Conservation (phyloP, 2,797 vertebrate genomes). For the Cyclopterus lumpus region DNA sequence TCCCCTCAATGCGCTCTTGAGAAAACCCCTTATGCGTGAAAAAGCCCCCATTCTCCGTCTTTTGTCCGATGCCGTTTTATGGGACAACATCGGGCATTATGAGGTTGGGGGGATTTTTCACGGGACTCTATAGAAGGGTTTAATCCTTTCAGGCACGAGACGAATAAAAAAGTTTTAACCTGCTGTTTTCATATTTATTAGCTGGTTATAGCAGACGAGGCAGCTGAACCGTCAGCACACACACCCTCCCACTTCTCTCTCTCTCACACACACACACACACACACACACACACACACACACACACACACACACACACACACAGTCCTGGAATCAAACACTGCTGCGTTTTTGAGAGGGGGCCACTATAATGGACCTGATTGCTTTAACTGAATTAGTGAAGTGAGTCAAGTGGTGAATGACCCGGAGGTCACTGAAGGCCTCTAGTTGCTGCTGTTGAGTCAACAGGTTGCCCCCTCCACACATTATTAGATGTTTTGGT, state of each 20-base stretch:
- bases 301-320: conserved; percentile 32
- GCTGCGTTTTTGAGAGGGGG: conserved; percentile 18
- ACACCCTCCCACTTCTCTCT: conserved; percentile 30
- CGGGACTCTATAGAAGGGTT: conserved; percentile 84
- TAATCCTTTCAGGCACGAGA: conserved; percentile 84
- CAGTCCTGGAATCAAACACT: conserved; percentile 56
- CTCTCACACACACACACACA: neutral
- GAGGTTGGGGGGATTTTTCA: conserved; percentile 85
- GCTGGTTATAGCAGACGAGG: conserved; percentile 87
- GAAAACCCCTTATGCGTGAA: conserved; percentile 91
- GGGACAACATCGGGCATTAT: conserved; percentile 85
- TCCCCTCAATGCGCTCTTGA: conserved; percentile 84
- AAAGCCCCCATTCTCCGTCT: conserved; percentile 81
- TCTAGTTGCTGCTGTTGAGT: neutral
- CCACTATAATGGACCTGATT: conserved; percentile 44
- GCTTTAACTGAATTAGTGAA: conserved; percentile 57
- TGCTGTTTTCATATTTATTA: conserved; percentile 91
- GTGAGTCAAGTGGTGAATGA: conserved; percentile 66
- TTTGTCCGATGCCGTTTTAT: conserved; percentile 86
- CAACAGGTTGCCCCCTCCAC: conserved; percentile 54
- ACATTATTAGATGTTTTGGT: conserved; percentile 11
- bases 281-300: conserved; percentile 33
- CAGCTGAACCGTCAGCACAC: conserved; percentile 81
- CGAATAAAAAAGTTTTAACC: conserved; percentile 86
- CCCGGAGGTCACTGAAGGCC: conserved; percentile 37